Percentiles rank a stretch among this genome's conserved stretches.
These are phyloP conservation scores for Hyperopisus bebe DNA, from an alignment of 2,113 vertebrate species.

Conservation along the genomic window DNA sequence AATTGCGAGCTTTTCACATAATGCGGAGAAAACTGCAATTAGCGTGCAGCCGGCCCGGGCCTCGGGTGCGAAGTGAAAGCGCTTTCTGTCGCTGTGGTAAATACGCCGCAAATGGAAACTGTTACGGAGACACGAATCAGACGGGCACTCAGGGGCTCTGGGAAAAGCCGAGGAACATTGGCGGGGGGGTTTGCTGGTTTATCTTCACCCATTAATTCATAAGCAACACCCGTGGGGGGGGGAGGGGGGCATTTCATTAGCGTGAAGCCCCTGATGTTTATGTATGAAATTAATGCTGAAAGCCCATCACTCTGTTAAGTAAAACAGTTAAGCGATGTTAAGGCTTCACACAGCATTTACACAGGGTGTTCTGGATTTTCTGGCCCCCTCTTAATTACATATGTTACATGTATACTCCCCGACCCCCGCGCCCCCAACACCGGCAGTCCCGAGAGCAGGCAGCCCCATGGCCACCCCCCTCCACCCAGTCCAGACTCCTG, in stretches of 20 bases:
- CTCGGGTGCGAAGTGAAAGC: conserved; percentile 15
- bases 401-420: neutral
- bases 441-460: neutral
- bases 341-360: neutral
- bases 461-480: neutral
- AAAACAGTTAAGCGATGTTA: neutral
- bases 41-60: conserved; percentile 32
- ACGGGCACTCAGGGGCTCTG: conserved; percentile 17
- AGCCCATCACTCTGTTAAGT: neutral
- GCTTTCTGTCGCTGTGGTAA: conserved; percentile 23
- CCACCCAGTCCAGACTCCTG: neutral
- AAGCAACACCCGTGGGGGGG: neutral
- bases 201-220: conserved; percentile 3
- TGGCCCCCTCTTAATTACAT: neutral
- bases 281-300: neutral
- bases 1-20: conserved; percentile 49
- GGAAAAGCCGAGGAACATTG: neutral
- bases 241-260: neutral
- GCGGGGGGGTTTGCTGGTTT: neutral
- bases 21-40: conserved; percentile 41
- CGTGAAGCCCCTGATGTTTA: neutral
- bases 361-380: neutral
- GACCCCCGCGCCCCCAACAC: neutral
- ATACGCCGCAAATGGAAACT: conserved; percentile 21
- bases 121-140: conserved; percentile 33